These are phyloP conservation scores for Microcebus lehilahytsara DNA, from an alignment of 2,113 vertebrate species.

Conservation along the genomic window DNA sequence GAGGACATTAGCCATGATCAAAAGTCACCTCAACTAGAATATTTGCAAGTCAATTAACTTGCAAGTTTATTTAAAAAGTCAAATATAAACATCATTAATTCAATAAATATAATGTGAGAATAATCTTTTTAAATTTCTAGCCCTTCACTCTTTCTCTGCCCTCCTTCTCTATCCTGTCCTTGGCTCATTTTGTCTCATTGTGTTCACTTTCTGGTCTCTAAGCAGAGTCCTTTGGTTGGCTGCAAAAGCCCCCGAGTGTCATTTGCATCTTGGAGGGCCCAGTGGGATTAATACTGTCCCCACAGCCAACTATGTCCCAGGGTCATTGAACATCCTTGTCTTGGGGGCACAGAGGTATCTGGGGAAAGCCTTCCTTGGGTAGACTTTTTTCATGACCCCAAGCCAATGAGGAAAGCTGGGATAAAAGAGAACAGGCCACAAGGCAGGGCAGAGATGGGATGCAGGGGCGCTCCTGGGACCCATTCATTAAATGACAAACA, in stretches of 20 bases:
- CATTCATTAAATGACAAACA: background rate
- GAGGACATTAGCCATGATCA: background rate
- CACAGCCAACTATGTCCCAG: background rate
- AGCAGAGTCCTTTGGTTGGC: background rate
- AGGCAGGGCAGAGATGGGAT: background rate
- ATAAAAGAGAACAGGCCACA: background rate
- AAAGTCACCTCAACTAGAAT: background rate
- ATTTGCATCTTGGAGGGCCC: background rate
- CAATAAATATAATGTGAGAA: background rate
- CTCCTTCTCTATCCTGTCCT: background rate
- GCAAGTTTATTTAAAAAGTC: conserved; percentile 4
- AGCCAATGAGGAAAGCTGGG: background rate
- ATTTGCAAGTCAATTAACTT: background rate
- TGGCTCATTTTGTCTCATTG: background rate
- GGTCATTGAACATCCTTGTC: background rate
- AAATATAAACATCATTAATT: background rate
- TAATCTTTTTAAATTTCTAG: background rate
- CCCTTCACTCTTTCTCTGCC: background rate
- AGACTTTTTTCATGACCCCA: background rate
- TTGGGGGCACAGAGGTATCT: background rate
- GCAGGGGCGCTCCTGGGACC: no score
- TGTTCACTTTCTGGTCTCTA: background rate
- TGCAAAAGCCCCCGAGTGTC: background rate
- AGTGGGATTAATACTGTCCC: background rate
- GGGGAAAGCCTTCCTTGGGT: background rate